Percentiles rank a stretch among this genome's conserved stretches.
Conservation (phyloP, 2,888 invertebrate genomes). For the Lepidonotus clava region DNA sequence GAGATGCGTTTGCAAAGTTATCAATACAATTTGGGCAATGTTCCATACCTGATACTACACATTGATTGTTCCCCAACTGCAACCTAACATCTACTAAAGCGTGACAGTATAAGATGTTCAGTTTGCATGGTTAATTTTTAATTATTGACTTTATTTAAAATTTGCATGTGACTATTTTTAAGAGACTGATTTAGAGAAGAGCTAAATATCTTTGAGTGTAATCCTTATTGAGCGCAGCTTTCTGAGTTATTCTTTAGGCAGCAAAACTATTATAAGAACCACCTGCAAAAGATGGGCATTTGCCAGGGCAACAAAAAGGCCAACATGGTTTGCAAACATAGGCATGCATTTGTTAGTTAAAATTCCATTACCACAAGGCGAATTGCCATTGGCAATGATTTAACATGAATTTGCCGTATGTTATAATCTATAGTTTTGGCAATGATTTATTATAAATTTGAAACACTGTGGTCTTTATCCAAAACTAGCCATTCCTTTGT, state of each 20-base stretch:
- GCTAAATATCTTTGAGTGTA: neutral
- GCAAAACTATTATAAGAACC: neutral
- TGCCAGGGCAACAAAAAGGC: neutral
- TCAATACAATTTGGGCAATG: neutral
- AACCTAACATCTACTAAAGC: neutral
- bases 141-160: neutral
- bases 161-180: neutral
- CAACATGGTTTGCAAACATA: conserved; percentile 38
- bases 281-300: conserved; percentile 18
- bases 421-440: too few relatives aligned
- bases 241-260: neutral
- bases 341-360: conserved; percentile 39
- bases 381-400: neutral
- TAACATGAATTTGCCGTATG: too few relatives aligned
- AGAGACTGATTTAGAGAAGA: too few relatives aligned
- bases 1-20: neutral
- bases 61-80: neutral
- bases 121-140: conserved; percentile 24
- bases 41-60: neutral
- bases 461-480: too few relatives aligned
- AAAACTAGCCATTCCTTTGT: too few relatives aligned
- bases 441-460: too few relatives aligned
- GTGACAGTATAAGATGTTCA: neutral
- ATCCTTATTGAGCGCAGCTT: conserved; percentile 5
- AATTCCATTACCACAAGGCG: too few relatives aligned